Evolutionary conservation across 2,113 vertebrate genomes (phyloP), one percentile per base, ranked within the genome.

Genomic region (Aphyosemion australe): DNA sequence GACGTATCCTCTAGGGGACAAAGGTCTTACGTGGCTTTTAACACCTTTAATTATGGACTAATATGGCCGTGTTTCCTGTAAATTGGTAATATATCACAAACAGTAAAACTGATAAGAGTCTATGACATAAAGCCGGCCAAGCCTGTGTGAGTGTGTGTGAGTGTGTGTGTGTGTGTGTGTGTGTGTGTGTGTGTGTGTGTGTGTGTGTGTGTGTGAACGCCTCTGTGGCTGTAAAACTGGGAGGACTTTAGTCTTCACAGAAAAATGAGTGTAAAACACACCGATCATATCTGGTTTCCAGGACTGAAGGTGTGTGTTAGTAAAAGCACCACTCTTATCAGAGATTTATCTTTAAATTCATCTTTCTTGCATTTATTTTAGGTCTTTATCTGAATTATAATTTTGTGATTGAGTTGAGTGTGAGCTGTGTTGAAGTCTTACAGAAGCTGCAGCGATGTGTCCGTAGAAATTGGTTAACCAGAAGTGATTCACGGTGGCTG

Each of bases 371-470:
- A 41, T 41, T 12, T 42, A 11, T 42, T 11, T 13, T 12, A 12
- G 41, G 12, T 12, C 10, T 26, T 26, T 26, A 26, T 26, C 26
- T 26, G 12, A 42, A 42, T 2, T 1, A 42, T 42, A 11, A 42
- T 42, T 1, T 12, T 42, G 9, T 42, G 41, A 12, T 42, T 13
- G 12, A 1, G 12, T 42, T 47, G 46, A 47, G 46, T 18, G 46
- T 49, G 61, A 69, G 21, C 34, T 26, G 55, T 47, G 62, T 76
- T 11, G 18, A 63, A 8, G 1, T 91, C 96, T 95, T 84, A 97
- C 96, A 0, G 95, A 91, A 0, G 95, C 94, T 0, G 95, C 94
- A 0, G 91, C 94, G 12, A 94, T 67, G 43, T 90, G 89, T 78
- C 91, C 87, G n/a, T 89, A 93, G 0, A 1, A 34, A 1, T 54